Conservation (phyloP, 2,113 vertebrate species). For the Xiphophorus maculatus region DNA sequence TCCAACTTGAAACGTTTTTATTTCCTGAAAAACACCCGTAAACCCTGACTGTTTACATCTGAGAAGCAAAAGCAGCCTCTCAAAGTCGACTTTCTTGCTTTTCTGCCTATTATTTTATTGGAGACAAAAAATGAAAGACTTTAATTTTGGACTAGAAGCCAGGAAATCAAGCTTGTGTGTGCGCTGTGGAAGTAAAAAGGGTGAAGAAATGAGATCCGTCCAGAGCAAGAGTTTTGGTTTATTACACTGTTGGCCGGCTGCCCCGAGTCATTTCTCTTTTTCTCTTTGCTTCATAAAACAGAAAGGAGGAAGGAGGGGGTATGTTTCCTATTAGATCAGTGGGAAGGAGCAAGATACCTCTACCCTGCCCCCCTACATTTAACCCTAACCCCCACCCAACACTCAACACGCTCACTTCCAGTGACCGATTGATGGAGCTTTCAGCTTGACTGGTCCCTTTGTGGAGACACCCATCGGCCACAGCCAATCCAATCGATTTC, state of each 20-base stretch:
- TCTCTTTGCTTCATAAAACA: slow-evolving; percentile 64
- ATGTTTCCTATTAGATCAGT: slow-evolving; percentile 58
- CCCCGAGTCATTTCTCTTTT: slow-evolving; percentile 60
- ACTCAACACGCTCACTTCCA: slow-evolving; percentile 20
- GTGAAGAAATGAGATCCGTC: slow-evolving; percentile 43
- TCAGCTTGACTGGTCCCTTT: slow-evolving; percentile 46
- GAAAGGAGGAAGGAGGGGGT: neutral
- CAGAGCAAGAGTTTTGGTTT: slow-evolving; percentile 56
- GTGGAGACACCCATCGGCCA: slow-evolving; percentile 36
- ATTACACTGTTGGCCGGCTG: slow-evolving; percentile 58
- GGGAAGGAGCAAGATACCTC: slow-evolving; percentile 34
- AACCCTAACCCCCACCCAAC: slow-evolving; percentile 28
- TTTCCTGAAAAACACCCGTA: neutral
- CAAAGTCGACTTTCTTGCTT: neutral
- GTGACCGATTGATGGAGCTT: slow-evolving; percentile 54
- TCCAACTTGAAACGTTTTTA: neutral
- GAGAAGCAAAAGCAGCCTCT: neutral
- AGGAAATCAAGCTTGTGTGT: neutral
- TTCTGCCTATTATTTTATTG: neutral
- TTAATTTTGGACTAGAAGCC: neutral
- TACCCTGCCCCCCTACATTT: slow-evolving; percentile 16
- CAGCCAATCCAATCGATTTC: slow-evolving; percentile 53
- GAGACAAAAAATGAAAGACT: slow-evolving; percentile 3
- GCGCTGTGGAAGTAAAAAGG: slow-evolving; percentile 27
- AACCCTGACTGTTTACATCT: neutral